phyloP scores from a whole-genome alignment of 2,113 vertebrate genomes.

The Phylloscopus trochilus region DNA sequence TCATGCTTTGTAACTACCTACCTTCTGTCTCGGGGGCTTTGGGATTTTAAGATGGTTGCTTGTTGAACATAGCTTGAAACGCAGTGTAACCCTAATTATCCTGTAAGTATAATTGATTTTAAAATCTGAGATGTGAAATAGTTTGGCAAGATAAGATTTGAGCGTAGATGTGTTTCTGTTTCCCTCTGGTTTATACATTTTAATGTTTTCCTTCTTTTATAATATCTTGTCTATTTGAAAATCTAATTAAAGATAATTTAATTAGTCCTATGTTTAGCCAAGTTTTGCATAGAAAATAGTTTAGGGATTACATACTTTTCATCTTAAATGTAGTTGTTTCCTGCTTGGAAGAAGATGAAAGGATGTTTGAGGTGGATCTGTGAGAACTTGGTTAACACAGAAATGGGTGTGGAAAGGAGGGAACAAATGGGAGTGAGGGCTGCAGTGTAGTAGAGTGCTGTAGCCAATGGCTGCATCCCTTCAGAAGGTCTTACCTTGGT shows the following conservation, averaged over 20 bases:
- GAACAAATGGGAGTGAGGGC: background rate
- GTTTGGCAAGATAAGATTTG: background rate
- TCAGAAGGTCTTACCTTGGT: background rate
- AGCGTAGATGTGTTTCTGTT: background rate
- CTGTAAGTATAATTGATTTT: background rate
- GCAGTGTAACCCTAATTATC: background rate
- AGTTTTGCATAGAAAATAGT: constrained; percentile 39
- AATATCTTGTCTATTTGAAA: constrained; percentile 34
- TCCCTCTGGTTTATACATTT: background rate
- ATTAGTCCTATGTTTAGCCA: constrained; percentile 50
- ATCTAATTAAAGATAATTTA: constrained; percentile 44
- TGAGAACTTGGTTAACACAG: constrained; percentile 24
- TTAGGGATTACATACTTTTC: background rate
- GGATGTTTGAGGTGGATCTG: background rate
- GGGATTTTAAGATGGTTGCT: background rate
- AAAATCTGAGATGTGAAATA: background rate
- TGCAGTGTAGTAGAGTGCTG: accelerated
- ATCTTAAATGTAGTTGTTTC: constrained; percentile 30
- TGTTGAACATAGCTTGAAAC: background rate
- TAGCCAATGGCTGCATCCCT: background rate
- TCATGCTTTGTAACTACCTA: background rate
- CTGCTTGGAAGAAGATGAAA: constrained; percentile 52
- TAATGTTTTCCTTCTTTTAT: background rate
- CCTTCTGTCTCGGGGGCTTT: background rate
- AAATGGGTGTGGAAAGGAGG: background rate